phyloP scores from a whole-genome alignment of 2,888 invertebrate species.

The Cephonodes hylas region DNA sequence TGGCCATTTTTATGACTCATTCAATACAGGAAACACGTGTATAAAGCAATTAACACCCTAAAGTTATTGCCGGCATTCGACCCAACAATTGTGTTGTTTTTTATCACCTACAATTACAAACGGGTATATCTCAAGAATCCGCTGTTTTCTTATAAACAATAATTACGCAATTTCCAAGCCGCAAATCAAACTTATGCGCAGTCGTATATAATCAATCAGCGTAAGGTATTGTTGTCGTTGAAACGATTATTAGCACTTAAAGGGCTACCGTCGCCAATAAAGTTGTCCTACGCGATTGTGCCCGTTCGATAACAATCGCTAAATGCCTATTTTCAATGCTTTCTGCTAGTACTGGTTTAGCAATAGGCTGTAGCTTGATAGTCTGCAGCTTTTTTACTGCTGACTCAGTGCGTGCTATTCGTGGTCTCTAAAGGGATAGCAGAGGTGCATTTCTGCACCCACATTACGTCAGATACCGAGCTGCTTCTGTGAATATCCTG shows the following conservation, averaged over 20 bases:
- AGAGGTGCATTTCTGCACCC: too few species aligned
- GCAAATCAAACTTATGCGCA: neutral
- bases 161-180: neutral
- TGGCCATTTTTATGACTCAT: neutral
- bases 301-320: neutral
- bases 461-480: too few species aligned
- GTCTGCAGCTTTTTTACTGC: neutral
- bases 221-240: neutral
- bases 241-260: constrained; percentile 19
- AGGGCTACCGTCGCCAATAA: constrained; percentile 24
- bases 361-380: neutral
- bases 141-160: neutral
- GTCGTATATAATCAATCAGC: neutral
- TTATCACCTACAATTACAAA: neutral
- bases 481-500: too few species aligned
- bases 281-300: constrained; percentile 20
- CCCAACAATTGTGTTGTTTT: constrained; percentile 1
- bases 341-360: neutral
- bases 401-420: neutral
- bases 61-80: neutral
- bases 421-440: too few species aligned
- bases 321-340: neutral
- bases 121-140: neutral
- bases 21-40: neutral
- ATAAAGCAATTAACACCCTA: neutral